Percentiles rank a stretch among this genome's conserved stretches.
These are phyloP conservation scores for Xanthorhoe designata DNA, from an alignment of 2,888 invertebrate genomes.

Conservation along the genomic window DNA sequence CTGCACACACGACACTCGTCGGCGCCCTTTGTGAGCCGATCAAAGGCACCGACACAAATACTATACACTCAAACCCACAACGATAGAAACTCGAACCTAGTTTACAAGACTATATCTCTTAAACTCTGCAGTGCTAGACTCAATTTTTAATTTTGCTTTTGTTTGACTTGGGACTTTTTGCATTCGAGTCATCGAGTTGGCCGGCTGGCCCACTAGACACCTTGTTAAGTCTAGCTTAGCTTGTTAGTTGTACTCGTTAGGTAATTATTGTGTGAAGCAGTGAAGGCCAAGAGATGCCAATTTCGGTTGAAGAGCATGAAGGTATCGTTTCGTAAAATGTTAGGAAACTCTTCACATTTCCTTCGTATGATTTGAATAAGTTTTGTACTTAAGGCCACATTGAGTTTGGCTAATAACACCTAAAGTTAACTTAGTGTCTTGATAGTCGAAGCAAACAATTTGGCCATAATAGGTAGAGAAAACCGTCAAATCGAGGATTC, in stretches of 20 bases:
- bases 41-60: conserved; percentile 81
- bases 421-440: no score
- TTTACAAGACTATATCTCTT: conserved; percentile 34
- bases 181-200: conserved; percentile 42
- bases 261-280: conserved; percentile 59
- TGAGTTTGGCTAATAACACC: no score
- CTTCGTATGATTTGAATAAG: no score
- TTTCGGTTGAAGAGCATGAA: conserved; percentile 22
- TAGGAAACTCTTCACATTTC: neutral
- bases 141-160: conserved; percentile 21
- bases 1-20: conserved; percentile 77
- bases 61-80: conserved; percentile 47
- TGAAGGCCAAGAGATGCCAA: conserved; percentile 34
- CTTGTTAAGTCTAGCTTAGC: conserved; percentile 77
- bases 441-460: no score
- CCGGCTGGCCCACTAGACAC: conserved; percentile 69
- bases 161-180: conserved; percentile 46
- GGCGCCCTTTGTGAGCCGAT: conserved; percentile 78
- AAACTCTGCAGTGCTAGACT: conserved; percentile 17
- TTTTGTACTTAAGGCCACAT: no score
- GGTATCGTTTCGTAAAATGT: conserved; percentile 8
- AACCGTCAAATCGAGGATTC: no score
- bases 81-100: conserved; percentile 40
- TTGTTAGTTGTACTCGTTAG: conserved; percentile 57
- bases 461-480: no score